A percentile compares a stretch with the other conserved stretches of the same genome.
phyloP scores from a whole-genome alignment of 2,888 invertebrate species.

The Calameuta filiformis region DNA sequence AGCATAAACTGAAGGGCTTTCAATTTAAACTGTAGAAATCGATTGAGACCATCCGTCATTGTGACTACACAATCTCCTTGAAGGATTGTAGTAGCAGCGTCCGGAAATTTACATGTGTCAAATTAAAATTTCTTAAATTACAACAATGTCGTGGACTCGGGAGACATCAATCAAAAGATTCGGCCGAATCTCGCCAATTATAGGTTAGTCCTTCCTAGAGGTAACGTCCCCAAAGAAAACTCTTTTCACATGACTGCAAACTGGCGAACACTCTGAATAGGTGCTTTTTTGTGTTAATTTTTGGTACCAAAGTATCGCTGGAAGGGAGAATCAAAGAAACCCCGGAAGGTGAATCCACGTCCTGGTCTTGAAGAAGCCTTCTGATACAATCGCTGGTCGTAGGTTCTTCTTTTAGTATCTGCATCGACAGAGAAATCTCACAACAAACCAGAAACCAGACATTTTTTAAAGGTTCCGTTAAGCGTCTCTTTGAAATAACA shows the following conservation, averaged over 20 bases:
- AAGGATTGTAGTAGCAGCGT: too few species aligned
- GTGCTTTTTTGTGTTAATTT: conserved; percentile 32
- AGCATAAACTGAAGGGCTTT: too few species aligned
- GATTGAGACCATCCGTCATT: too few species aligned
- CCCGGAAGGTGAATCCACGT: conserved; percentile 80
- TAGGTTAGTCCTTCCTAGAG: too few species aligned
- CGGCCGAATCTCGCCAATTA: too few species aligned
- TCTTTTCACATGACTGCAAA: conserved; percentile 15
- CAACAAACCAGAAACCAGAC: conserved; percentile 52
- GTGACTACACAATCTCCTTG: too few species aligned
- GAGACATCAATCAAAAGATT: too few species aligned
- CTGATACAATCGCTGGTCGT: conserved; percentile 65
- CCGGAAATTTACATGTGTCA: too few species aligned
- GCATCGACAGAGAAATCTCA: conserved; percentile 32
- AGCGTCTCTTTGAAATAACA: too few species aligned
- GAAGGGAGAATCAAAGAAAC: conserved; percentile 89
- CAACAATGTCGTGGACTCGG: too few species aligned
- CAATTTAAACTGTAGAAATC: too few species aligned
- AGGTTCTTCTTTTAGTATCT: conserved; percentile 64
- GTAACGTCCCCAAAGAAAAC: background rate
- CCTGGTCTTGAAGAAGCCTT: conserved; percentile 64
- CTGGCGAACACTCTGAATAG: conserved; percentile 42
- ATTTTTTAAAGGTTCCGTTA: conserved; percentile 24
- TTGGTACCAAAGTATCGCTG: conserved; percentile 86
- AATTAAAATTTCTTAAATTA: too few species aligned